A percentile compares a stretch with the other conserved stretches of the same genome.
These are phyloP conservation scores for Actenoides hombroni DNA, from an alignment of 2,113 vertebrate species.

Conservation along the genomic window DNA sequence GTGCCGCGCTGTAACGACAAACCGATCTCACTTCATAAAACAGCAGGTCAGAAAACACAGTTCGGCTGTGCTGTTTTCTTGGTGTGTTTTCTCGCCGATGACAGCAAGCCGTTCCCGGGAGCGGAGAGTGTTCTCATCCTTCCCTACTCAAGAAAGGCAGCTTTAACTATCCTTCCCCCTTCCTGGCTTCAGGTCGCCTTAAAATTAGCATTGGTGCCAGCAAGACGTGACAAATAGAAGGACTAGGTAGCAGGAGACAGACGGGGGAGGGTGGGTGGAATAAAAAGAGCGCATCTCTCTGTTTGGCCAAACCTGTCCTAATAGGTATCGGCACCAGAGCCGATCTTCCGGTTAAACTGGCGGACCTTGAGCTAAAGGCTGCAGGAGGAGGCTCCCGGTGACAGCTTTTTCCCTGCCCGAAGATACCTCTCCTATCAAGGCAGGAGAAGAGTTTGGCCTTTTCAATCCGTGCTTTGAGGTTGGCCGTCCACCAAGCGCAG, in stretches of 20 bases:
- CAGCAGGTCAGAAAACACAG: neutral
- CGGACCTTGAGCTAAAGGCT: neutral
- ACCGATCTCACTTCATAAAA: neutral
- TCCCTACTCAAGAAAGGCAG: neutral
- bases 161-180: neutral
- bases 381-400: neutral
- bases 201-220: neutral
- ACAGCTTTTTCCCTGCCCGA: neutral
- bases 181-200: neutral
- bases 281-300: accelerated
- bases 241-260: neutral
- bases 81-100: neutral
- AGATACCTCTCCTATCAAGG: neutral
- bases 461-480: accelerated
- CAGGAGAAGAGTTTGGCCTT: neutral
- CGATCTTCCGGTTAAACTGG: neutral
- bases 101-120: neutral
- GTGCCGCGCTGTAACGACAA: neutral
- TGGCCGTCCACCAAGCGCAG: too few species aligned
- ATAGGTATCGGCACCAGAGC: neutral
- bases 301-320: neutral
- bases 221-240: neutral
- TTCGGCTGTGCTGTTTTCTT: neutral
- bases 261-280: neutral
- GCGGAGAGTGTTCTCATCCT: neutral